Evolutionary conservation across 2,888 invertebrate species (phyloP).

Genomic region (Dilophus febrilis): DNA sequence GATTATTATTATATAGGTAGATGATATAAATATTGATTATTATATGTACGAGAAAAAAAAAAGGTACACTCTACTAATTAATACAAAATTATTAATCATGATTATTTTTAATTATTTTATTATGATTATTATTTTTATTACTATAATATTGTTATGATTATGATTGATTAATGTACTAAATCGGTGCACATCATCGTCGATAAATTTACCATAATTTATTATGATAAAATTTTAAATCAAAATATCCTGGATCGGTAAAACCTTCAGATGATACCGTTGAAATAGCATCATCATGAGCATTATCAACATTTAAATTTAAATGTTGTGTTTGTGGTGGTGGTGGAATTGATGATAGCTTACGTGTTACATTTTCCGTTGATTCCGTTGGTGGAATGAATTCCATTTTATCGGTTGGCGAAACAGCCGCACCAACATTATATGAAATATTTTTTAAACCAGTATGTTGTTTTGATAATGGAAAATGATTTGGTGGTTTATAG

Average conservation of each 20-base stretch:
- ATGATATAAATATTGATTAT: no score
- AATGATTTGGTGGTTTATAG: constrained; percentile 20
- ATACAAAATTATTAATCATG: no score
- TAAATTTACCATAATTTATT: constrained; percentile 55
- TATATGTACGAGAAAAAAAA: no score
- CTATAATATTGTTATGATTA: no score
- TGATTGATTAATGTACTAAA: no score
- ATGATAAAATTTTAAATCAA: constrained; percentile 63
- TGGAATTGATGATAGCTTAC: constrained; percentile 2
- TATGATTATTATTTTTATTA: no score
- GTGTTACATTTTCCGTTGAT: constrained; percentile 21
- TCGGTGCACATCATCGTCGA: no score
- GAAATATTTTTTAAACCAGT: constrained; percentile 30
- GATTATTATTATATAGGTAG: no score
- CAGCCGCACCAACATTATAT: constrained; percentile 27
- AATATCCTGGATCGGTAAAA: constrained; percentile 46
- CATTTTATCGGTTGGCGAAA: constrained; percentile 28
- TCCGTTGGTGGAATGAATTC: constrained; percentile 27
- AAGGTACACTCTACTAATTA: no score
- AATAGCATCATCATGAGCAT: constrained; percentile 19
- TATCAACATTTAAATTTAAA: constrained; percentile 5
- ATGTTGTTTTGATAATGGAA: constrained; percentile 26
- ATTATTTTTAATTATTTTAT: no score
- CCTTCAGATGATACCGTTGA: constrained; percentile 30
- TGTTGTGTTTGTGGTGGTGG: background rate